Conservation (phyloP, 2,888 invertebrate genomes). For the Monochamus alternatus region DNA sequence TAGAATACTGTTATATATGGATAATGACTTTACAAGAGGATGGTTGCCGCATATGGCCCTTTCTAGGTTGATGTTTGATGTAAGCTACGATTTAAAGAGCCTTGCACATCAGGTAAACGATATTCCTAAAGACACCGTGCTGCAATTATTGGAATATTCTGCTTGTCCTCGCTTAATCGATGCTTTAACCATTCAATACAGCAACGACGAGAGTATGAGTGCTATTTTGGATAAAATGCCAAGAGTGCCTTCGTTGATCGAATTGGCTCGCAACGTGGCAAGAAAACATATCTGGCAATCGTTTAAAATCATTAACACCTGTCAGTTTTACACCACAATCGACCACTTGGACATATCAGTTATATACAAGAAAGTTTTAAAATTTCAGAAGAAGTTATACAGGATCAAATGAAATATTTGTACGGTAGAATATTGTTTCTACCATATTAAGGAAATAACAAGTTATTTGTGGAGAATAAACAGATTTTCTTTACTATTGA, state of each 20-base stretch:
- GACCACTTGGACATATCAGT: constrained; percentile 21
- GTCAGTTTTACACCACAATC: constrained; percentile 30
- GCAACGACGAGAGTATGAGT: background rate
- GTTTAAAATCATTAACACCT: constrained; percentile 9
- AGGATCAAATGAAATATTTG: no score
- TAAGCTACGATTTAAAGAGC: background rate
- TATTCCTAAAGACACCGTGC: background rate
- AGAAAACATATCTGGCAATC: constrained; percentile 19
- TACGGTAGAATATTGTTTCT: no score
- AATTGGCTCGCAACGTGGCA: constrained; percentile 23
- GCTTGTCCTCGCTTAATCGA: constrained; percentile 7
- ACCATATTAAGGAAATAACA: no score
- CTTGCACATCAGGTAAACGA: background rate
- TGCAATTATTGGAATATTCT: constrained; percentile 20
- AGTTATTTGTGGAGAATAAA: no score
- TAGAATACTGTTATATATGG: constrained; percentile 25
- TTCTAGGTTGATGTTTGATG: constrained; percentile 6
- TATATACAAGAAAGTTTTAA: constrained; percentile 26
- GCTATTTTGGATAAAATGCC: background rate
- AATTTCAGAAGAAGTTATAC: constrained; percentile 4
- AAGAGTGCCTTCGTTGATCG: constrained; percentile 27
- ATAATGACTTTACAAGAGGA: constrained; percentile 21
- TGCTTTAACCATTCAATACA: background rate
- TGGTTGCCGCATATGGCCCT: constrained; percentile 12
- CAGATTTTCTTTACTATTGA: no score